Evolutionary conservation across 2,888 invertebrate species (phyloP), one percentile per base, ranked within the genome.

Genomic region (Drosophila birchii): DNA sequence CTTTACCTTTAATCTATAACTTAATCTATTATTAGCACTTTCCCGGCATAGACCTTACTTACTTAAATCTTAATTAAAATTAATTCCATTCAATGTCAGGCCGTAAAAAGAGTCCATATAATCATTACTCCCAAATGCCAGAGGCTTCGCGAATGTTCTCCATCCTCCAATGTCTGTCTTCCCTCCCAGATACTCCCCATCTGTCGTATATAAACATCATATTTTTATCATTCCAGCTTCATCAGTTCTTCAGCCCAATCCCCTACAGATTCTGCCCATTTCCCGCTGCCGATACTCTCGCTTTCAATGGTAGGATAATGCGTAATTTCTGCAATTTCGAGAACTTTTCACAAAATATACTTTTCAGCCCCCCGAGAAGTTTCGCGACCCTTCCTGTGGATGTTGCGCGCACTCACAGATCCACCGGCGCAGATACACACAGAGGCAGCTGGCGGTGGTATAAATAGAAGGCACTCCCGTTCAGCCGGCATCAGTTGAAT

Each of bases 401-500:
- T 20, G 18, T 34, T 32, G 34, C 34, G 12, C 34, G 29, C 56
- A 61, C 60, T 0, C 49, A 44, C 29, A 39, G 49, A 39, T 66
- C n/a, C n/a, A 44, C 36, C n/a, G 23, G 23, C 58, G 60, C 26
- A 41, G 61, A 67, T 26, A 53, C 18, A 34, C 70, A 85, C 84
- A 76, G 73, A 49, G 51, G 51, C 51, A 20, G 29, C 29, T 34
- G 11, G 44, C 34, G 47, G 74, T 39, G 32, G 73, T 89, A 89
- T 86, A 86, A 86, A 86, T 76, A 83, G 76, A 59, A 47, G 64
- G 56, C 66, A 51, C 55, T 32, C 53, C 29, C 47, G 16, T 47
- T 49, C 23, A 32, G 34, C 51, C 66, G 58, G 57, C 69, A 59
- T 86, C 89, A 86, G 88, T 89, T 79, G 56, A 63, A 80, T 58